Conservation (phyloP, 2,113 vertebrate genomes). For the Mormyrus iriodes region DNA sequence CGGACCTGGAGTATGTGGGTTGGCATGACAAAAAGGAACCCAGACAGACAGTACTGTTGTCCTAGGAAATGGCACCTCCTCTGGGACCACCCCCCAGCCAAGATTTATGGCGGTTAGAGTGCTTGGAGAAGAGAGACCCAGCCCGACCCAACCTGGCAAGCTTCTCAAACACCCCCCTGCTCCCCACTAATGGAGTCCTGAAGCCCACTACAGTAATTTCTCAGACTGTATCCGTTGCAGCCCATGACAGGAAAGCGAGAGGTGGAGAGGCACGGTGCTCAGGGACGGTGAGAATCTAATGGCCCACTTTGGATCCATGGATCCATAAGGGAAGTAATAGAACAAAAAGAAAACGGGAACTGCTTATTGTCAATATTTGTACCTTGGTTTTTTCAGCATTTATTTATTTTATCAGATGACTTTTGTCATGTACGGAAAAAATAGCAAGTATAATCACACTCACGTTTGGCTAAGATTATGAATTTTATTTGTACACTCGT, state of each 20-base stretch:
- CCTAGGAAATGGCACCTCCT: slow-evolving; percentile 42
- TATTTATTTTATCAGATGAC: neutral
- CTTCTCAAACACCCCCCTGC: slow-evolving; percentile 24
- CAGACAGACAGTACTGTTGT: neutral
- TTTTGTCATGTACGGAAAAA: neutral
- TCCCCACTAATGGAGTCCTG: neutral
- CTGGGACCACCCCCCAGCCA: slow-evolving; percentile 38
- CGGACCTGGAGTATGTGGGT: neutral
- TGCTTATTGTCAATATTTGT: neutral
- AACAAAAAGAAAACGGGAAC: slow-evolving; percentile 41
- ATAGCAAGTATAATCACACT: neutral
- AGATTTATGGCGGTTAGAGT: neutral
- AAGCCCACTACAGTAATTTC: slow-evolving; percentile 61
- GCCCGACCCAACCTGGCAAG: neutral
- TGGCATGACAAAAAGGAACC: neutral
- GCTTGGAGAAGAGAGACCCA: neutral
- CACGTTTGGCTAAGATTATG: neutral
- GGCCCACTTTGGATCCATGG: slow-evolving; percentile 62
- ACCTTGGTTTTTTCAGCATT: neutral
- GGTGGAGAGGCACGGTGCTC: neutral
- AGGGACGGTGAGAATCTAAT: slow-evolving; percentile 36
- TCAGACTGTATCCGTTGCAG: slow-evolving; percentile 51
- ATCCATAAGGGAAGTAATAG: slow-evolving; percentile 41
- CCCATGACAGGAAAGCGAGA: slow-evolving; percentile 13
- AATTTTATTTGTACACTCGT: neutral